A percentile compares a stretch with the other conserved stretches of the same genome.
Evolutionary conservation across 2,113 vertebrate genomes (phyloP).

Genomic region (Catharus minimus): DNA sequence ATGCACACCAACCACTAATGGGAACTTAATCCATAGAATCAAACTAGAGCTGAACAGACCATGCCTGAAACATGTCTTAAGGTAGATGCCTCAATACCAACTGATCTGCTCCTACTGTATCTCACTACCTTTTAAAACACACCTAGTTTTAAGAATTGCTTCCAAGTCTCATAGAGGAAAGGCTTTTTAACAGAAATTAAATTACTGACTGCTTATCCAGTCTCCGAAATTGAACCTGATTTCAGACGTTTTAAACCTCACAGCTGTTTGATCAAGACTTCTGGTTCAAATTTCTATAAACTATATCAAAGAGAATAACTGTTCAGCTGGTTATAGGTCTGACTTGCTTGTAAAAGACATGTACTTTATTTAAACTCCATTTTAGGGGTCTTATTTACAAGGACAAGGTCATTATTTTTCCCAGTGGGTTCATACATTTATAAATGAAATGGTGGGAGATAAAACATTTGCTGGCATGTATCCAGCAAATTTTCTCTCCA

Average conservation of each 20-base stretch:
- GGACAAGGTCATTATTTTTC: background rate
- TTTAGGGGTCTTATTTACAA: background rate
- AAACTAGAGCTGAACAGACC: background rate
- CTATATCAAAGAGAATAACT: background rate
- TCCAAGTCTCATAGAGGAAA: background rate
- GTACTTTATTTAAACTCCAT: background rate
- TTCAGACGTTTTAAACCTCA: background rate
- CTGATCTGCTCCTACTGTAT: background rate
- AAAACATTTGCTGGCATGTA: background rate
- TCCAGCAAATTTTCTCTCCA: background rate
- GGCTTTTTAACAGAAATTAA: background rate
- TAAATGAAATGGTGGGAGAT: background rate
- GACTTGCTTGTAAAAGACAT: background rate
- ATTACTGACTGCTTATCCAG: background rate
- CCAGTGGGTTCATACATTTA: background rate
- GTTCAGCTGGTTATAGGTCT: background rate
- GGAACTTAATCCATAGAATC: background rate
- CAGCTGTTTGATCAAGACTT: background rate
- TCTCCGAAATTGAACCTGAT: background rate
- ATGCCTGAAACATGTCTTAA: background rate
- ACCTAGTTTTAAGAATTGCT: background rate
- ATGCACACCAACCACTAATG: background rate
- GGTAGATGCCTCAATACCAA: background rate
- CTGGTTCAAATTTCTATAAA: background rate
- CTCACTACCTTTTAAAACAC: rapidly evolving